Evolutionary conservation across 2,888 invertebrate species (phyloP), one percentile per base, ranked within the genome.

Genomic region (Hypomecis atomaria): DNA sequence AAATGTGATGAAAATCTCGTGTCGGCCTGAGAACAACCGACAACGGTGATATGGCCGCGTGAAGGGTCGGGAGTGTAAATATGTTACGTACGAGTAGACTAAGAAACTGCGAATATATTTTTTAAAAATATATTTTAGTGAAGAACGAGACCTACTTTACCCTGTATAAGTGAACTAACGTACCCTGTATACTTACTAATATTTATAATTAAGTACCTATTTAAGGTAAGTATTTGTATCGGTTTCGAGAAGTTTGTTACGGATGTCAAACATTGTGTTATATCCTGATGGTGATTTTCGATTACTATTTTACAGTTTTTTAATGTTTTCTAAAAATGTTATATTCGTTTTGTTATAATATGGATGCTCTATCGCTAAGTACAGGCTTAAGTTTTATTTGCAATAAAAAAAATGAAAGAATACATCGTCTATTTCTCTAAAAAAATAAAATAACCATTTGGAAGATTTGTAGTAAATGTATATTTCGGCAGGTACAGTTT

Each of bases 381-480:
- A 81, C 73, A 70, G 80, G 88, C 87, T 85, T 85, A 77, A 71
- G 77, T 78, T 84, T 65, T 84, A 79, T 87, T 91, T 90, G 90
- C 91, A 90, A 89, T 90, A 88, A 86, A 88, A n/a, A 85, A 68
- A 65, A 68, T 70, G 72, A 62, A 67, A 71, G 65, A 71, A 57
- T 62, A 66, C 67, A 64, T 55, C 73, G 74, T 23, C 33, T 23
- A 37, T 45, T 63, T 71, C 59, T 71, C 65, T 73, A 59, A 71
- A 60, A 44, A 79, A 86, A 80, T 78, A 77, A 88, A 90, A 90
- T 78, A 72, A 81, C 82, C 69, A 72, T 77, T 83, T 87, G 85
- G 85, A 89, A 91, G 90, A 90, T 92, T 92, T 89, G 90, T 91
- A 90, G 92, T 91, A 92, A 92, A 92, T 89, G 89, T 91, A 91